These are phyloP conservation scores for Arizona elegans DNA, from an alignment of 2,113 vertebrate species.

Conservation along the genomic window DNA sequence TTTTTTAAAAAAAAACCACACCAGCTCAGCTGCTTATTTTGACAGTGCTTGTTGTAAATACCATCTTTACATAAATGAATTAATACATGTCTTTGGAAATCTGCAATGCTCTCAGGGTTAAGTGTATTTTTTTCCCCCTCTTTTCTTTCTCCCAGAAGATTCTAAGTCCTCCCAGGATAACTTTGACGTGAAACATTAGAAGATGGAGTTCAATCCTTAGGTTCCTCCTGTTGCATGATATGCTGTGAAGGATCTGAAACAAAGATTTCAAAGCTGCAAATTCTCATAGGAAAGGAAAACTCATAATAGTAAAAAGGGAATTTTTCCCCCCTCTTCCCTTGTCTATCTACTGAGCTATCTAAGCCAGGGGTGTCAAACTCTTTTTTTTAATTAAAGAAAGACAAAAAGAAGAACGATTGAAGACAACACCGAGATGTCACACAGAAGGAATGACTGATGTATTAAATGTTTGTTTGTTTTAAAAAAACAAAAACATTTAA, in stretches of 20 bases:
- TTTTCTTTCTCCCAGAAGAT: background rate
- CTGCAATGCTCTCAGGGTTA: fast-evolving
- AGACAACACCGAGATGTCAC: too few relatives aligned
- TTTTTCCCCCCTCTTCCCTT: background rate
- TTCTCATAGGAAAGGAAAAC: background rate
- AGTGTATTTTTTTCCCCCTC: background rate
- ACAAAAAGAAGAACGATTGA: too few relatives aligned
- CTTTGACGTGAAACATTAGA: background rate
- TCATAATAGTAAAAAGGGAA: too few relatives aligned
- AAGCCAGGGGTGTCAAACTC: background rate
- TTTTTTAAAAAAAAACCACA: too few relatives aligned
- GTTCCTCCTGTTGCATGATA: background rate
- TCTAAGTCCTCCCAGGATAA: background rate
- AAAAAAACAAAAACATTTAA: too few relatives aligned
- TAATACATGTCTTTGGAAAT: background rate
- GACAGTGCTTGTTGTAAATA: constrained; percentile 35
- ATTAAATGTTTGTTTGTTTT: too few relatives aligned
- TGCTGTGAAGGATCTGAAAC: background rate
- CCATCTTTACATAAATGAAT: constrained; percentile 21
- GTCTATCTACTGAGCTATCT: background rate
- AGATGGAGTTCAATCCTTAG: fast-evolving
- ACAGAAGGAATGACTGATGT: too few relatives aligned
- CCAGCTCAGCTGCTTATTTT: constrained; percentile 15
- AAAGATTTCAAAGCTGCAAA: too few relatives aligned
- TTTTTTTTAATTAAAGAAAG: too few relatives aligned